Evolutionary conservation across 2,113 vertebrate species (phyloP), one percentile per base, ranked within the genome.

Genomic region (Syngnathus floridae): DNA sequence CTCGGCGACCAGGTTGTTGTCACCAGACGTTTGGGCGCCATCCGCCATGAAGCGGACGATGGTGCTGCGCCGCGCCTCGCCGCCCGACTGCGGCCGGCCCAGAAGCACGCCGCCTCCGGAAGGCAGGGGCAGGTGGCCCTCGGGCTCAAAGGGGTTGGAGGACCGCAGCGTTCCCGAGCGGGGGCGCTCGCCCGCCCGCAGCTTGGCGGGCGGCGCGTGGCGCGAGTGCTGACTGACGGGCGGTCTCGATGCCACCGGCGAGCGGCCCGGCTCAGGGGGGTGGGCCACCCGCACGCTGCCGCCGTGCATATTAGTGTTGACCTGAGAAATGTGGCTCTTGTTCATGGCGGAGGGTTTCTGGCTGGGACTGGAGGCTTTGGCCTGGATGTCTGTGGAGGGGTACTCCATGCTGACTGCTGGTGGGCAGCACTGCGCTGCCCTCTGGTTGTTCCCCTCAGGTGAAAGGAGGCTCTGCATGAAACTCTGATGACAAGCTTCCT

Each of bases 31-130:
- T 80, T 96, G 97, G 62, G 91, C 83, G n/a, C 90, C 84, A 5
- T 99, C 97, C 0, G 94, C 76, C 95, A 96, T 97, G 61, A 99
- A 98, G 62, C 95, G 93, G 43, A 97, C 94, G 5, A 99, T 97
- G 62, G 94, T 92, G 76, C 94, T 91, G 83, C 95, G 91, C 43
- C 96, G 93, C 0, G 80, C 61, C 64, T 98, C 96, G 48, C 92
- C 87, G 38, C 88, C 87, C 0, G 92, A 38, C 66, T 96, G 96
- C 0, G 96, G 91, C n/a, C 96, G 92, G 58, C 94, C 85, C 48
- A 98, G 90, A 74, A 99, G 92, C 89, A 95, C 94, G 16, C 93
- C 92, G 51, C 94, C 83, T 1, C 92, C 83, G 0, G 93, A 76
- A 16, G 95, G 84, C 35, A 98, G 87, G 19, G 96, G 88, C 63